These are phyloP conservation scores for Zaprionus africanus DNA, from an alignment of 1,140 invertebrate species.

Conservation along the genomic window DNA sequence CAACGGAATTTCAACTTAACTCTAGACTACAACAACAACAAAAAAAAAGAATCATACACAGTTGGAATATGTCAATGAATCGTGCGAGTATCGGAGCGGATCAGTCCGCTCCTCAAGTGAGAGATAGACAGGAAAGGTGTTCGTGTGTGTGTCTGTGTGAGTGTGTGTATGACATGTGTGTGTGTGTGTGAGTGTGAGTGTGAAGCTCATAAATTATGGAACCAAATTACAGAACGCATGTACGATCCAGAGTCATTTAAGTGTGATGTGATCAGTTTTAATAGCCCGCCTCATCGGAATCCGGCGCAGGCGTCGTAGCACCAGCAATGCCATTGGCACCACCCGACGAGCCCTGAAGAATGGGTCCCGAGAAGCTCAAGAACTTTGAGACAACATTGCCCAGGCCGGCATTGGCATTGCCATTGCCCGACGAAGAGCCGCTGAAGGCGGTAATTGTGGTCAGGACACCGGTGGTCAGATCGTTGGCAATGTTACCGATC, in stretches of 20 bases:
- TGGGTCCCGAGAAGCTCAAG: slow-evolving; percentile 81
- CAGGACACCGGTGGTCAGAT: slow-evolving; percentile 85
- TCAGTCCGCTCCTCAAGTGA: slow-evolving; percentile 10
- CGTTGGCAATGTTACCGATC: slow-evolving; percentile 86
- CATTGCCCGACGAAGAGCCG: slow-evolving; percentile 79
- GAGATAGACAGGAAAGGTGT: background rate
- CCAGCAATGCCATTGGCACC: slow-evolving; percentile 64
- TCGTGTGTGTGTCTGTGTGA: background rate
- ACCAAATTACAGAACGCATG: slow-evolving; percentile 28
- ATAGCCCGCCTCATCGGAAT: slow-evolving; percentile 81
- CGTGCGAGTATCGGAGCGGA: slow-evolving; percentile 35
- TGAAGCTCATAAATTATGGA: slow-evolving; percentile 45
- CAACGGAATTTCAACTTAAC: slow-evolving; percentile 34
- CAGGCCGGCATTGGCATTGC: slow-evolving; percentile 77
- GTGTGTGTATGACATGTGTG: slow-evolving; percentile 8
- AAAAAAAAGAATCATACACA: slow-evolving; percentile 42
- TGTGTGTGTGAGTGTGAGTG: slow-evolving; percentile 8
- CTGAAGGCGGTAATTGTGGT: slow-evolving; percentile 84
- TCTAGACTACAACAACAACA: slow-evolving; percentile 44
- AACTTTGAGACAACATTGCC: slow-evolving; percentile 83
- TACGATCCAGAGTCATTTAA: background rate
- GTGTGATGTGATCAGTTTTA: slow-evolving; percentile 31
- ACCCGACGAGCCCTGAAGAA: slow-evolving; percentile 78
- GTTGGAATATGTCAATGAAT: slow-evolving; percentile 31
- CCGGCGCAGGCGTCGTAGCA: slow-evolving; percentile 65